Base-by-base conservation (phyloP, 1,140 invertebrate genomes). In the Lethrus apterus region DNA sequence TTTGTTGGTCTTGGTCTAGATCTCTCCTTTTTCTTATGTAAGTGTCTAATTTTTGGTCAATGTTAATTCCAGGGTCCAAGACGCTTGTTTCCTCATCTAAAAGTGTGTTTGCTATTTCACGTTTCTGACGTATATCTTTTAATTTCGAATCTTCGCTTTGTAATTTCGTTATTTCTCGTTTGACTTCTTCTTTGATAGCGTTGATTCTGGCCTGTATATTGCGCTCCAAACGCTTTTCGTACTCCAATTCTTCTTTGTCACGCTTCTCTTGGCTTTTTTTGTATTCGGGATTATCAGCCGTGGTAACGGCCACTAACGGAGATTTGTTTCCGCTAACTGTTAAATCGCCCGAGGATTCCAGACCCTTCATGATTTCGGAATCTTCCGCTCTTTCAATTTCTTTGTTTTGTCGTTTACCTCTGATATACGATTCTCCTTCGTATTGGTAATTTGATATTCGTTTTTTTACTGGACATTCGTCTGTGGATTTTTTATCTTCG, bases 121-220 rank as follows among this genome's bases (percentile, higher is more conserved):
- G 44, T 38, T 61, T 60, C 21, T 49, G 52, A 8, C 57, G 29
- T 8, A 13, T 20, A 17, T 57, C 49, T 1, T 51, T 31, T 1
- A 13, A 11, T 7, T 4, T 7, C 9, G 31, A 31, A 7, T 42
- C 32, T 21, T 24, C 29, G 3, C 4, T 20, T 20, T 33, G 8
- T 18, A 48, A 44, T 17, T 30, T 20, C 3, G 5, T 21, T 8
- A 65, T 63, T 48, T 65, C 60, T 32, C 54, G 55, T 40, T 58
- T 62, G 0, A 64, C 64, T 48, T 66, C 55, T 41, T 62, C 62
- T 43, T 66, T 64, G 9, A 66, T 54, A 14, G 51, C 55, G 17
- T 56, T 44, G 23, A 66, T 62, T 46, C 60, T 62, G 8, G 46
- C 46, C 14, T 62, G 45, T 13, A 66, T 62, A 14, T 60, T 47